A percentile compares a stretch with the other conserved stretches of the same genome.
phyloP scores from a whole-genome alignment of 2,888 invertebrate genomes.

The Timema cristinae region DNA sequence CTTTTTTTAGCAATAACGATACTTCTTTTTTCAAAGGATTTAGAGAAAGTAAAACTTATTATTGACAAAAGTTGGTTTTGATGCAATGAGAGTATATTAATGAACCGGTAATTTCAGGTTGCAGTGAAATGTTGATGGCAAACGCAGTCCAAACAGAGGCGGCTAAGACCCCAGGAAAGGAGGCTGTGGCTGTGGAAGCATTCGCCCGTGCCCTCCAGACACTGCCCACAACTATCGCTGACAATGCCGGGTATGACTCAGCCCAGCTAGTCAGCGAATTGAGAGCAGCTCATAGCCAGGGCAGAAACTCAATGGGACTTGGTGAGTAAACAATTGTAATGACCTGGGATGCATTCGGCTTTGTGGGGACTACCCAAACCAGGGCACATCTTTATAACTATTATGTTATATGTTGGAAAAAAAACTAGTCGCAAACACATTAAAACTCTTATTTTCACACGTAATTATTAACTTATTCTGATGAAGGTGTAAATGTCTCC shows the following conservation, averaged over 20 bases:
- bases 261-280: conserved; percentile 91
- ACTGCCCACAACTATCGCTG: conserved; percentile 93
- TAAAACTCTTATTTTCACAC: no score
- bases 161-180: conserved; percentile 89
- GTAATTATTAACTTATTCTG: no score
- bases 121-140: conserved; percentile 97
- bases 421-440: no score
- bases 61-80: not conserved
- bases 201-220: conserved; percentile 86
- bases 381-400: no score
- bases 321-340: conserved; percentile 49
- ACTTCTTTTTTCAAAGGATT: no score
- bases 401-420: no score
- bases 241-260: conserved; percentile 98
- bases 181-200: conserved; percentile 94
- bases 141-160: conserved; percentile 82
- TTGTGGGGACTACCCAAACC: no score
- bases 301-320: conserved; percentile 71
- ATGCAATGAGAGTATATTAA: not conserved
- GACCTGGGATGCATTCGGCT: no score
- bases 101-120: conserved; percentile 50
- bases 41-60: no score
- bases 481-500: no score
- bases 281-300: conserved; percentile 83
- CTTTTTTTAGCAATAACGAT: no score